A percentile compares a stretch with the other conserved stretches of the same genome.
Evolutionary conservation across 2,888 invertebrate species (phyloP).

Genomic region (Caenorhabditis wallacei): DNA sequence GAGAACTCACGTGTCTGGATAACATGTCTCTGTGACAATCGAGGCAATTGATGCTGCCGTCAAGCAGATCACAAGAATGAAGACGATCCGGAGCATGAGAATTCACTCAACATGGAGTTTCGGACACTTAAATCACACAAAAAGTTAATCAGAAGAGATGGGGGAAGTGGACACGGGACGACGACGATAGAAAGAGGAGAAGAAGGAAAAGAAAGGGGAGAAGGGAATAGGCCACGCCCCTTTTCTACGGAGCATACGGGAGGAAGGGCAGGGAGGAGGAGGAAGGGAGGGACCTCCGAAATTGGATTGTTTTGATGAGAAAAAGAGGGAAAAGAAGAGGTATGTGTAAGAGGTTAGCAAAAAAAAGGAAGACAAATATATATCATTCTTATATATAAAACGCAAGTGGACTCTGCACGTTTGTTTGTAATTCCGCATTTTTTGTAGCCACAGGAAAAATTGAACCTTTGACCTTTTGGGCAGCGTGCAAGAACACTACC

Average conservation of each 20-base stretch:
- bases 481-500: too few species aligned
- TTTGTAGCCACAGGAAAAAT: too few species aligned
- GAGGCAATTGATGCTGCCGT: slow-evolving; percentile 15
- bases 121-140: slow-evolving; percentile 8
- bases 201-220: background rate
- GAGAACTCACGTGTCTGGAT: slow-evolving; percentile 63
- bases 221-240: slow-evolving; percentile 23
- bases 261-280: slow-evolving; percentile 5
- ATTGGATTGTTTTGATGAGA: slow-evolving; percentile 61
- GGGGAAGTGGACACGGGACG: too few species aligned
- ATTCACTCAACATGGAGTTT: slow-evolving; percentile 49
- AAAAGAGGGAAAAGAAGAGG: slow-evolving; percentile 18
- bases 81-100: slow-evolving; percentile 33
- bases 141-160: background rate
- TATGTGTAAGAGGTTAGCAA: background rate
- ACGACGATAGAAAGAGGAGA: background rate
- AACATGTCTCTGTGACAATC: slow-evolving; percentile 60
- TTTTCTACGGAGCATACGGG: slow-evolving; percentile 5
- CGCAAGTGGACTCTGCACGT: too few species aligned
- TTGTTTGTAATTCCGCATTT: too few species aligned
- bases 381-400: too few species aligned
- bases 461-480: too few species aligned
- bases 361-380: too few species aligned
- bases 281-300: slow-evolving; percentile 14
- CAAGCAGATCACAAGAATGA: slow-evolving; percentile 34